These are phyloP conservation scores for Monodelphis domestica DNA, from an alignment of 2,797 vertebrate genomes.

Conservation along the genomic window DNA sequence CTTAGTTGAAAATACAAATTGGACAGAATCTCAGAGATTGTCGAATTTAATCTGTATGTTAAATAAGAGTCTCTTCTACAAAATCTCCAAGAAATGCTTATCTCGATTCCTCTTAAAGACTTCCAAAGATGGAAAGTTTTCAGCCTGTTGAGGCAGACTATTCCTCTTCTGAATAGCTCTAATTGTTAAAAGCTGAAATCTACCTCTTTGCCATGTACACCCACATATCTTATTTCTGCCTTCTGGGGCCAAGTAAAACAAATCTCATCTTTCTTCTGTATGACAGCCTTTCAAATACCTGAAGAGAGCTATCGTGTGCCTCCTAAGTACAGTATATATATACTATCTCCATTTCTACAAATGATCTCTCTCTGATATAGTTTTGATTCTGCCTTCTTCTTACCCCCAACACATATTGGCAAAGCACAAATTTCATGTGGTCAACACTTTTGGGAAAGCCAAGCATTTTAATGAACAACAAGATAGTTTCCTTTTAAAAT, in stretches of 20 bases:
- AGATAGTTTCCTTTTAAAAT: slow-evolving; percentile 8
- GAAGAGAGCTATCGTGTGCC: background rate
- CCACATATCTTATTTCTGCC: background rate
- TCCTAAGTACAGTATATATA: background rate
- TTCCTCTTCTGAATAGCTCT: background rate
- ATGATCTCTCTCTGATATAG: background rate
- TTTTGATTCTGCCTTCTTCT: background rate
- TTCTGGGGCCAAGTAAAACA: background rate
- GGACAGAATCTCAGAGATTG: background rate
- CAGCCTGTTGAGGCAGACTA: background rate
- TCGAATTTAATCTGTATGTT: background rate
- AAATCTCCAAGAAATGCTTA: background rate
- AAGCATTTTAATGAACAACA: background rate
- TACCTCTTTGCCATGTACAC: background rate
- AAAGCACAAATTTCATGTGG: background rate
- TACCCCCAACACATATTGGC: background rate
- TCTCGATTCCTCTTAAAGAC: background rate
- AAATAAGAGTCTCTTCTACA: background rate
- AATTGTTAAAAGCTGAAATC: background rate
- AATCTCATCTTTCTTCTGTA: background rate
- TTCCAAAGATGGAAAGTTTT: background rate
- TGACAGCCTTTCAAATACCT: background rate
- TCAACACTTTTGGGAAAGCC: background rate
- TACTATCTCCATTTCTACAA: background rate
- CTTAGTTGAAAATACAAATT: background rate